Base-by-base conservation (phyloP, 2,888 invertebrate genomes). In the Hylaea fasciaria region DNA sequence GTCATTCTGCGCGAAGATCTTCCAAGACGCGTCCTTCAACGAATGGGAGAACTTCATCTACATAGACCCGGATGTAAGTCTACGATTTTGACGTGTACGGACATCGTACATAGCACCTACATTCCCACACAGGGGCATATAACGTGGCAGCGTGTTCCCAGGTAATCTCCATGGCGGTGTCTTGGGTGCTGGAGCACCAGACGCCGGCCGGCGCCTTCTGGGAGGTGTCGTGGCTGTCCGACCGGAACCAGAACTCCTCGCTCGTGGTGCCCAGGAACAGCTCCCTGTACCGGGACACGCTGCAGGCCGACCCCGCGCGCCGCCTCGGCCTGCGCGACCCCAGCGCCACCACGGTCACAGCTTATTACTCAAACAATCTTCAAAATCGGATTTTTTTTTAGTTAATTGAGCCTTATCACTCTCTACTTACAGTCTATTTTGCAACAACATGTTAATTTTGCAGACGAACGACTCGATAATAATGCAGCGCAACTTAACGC, bases 41-140 rank as follows among this genome's bases (percentile, higher is more conserved):
- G 98, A 99, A 83, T 99, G 98, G 98, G 98, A 98, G 91, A 97
- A 98, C 84, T 97, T 95, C 78, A 95, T 99, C 56, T 99, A 97
- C 87, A 97, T 99, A 68, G 98, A 98, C 83, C 96, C 97, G 0
- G 93, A 94, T 44, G 96, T 97, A 68, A 84, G 83, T 75, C 32
- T 32, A 1, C 32, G 9, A 10, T 9, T 9, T 32, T 28, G 4
- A 5, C 28, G 3, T 28, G 32, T 1, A 32, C 9, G 9, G 1
- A 32, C 32, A 4, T 1, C 3, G 9, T 1, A 32, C 3, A 32
- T 7, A n/a, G 9, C 3, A 1, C 1, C 9, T 32, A 32, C 32
- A n/a, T n/a, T n/a, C n/a, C n/a, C n/a, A n/a, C n/a, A n/a, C n/a
- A n/a, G n/a, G n/a, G n/a, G n/a, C n/a, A n/a, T n/a, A n/a, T n/a